Conservation (phyloP, 2,888 invertebrate species). For the Nomada ruficornis region DNA sequence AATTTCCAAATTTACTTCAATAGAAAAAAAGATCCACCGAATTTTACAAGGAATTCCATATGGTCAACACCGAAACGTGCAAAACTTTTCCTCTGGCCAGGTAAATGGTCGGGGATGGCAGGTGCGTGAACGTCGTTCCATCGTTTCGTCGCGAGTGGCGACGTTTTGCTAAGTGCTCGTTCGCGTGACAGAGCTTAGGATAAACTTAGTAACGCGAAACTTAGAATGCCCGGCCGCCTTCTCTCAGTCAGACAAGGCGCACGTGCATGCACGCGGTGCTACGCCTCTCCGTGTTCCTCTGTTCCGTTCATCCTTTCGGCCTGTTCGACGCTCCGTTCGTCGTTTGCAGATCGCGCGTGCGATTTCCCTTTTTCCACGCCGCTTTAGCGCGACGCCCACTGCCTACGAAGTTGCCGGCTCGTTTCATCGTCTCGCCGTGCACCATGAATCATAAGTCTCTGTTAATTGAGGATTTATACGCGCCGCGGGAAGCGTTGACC, state of each 20-base stretch:
- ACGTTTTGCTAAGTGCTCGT: constrained; percentile 71
- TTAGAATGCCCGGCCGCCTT: constrained; percentile 54
- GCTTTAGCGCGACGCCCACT: constrained; percentile 46
- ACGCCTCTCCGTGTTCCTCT: not conserved
- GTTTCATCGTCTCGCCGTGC: constrained; percentile 31
- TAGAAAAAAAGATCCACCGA: too few species aligned
- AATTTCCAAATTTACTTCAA: too few species aligned
- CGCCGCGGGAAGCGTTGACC: constrained; percentile 35
- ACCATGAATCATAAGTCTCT: constrained; percentile 44
- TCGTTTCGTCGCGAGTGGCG: constrained; percentile 33
- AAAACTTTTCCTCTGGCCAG: not conserved
- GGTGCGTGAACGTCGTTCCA: constrained; percentile 73
- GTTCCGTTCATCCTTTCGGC: constrained; percentile 10
- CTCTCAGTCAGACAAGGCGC: constrained; percentile 30
- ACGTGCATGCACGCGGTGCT: constrained; percentile 42
- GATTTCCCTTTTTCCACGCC: constrained; percentile 58
- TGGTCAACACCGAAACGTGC: too few species aligned
- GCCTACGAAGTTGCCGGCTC: constrained; percentile 35
- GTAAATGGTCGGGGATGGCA: constrained; percentile 61
- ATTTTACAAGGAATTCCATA: too few species aligned
- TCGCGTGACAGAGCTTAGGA: constrained; percentile 71
- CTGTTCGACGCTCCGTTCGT: constrained; percentile 18
- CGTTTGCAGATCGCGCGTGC: constrained; percentile 38
- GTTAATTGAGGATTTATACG: constrained; percentile 56
- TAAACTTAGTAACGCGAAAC: constrained; percentile 75